Conservation (phyloP, 2,797 vertebrate species). For the Enteromius mattozi region DNA sequence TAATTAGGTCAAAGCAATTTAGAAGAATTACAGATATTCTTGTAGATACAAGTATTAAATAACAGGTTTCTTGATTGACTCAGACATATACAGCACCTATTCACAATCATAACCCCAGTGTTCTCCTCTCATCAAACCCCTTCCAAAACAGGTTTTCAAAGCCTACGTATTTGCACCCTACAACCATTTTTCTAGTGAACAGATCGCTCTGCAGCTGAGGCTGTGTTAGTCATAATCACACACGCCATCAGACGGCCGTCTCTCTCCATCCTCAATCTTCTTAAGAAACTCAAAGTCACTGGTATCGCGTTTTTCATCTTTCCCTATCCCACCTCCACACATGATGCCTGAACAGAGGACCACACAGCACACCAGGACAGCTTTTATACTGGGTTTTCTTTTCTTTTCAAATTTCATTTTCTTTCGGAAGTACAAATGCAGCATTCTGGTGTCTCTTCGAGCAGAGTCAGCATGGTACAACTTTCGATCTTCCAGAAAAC, state of each 20-base stretch:
- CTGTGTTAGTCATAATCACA: constrained; percentile 63
- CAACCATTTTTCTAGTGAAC: constrained; percentile 62
- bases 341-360: background rate
- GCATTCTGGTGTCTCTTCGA: background rate
- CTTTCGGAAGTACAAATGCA: constrained; percentile 11
- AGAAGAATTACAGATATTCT: background rate
- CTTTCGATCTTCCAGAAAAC: constrained; percentile 13
- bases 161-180: constrained; percentile 55
- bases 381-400: background rate
- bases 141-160: constrained; percentile 25
- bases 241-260: constrained; percentile 29
- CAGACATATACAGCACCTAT: background rate
- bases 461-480: constrained; percentile 20
- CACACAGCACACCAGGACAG: constrained; percentile 16
- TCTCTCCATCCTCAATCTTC: constrained; percentile 37
- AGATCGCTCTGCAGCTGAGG: constrained; percentile 45
- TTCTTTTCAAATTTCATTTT: constrained; percentile 13
- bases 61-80: background rate
- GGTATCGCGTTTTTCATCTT: constrained; percentile 20
- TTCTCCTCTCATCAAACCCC: background rate
- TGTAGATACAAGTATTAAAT: background rate
- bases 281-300: constrained; percentile 33
- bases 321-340: constrained; percentile 1
- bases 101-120: background rate
- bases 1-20: background rate